Evolutionary conservation across 2,113 vertebrate species (phyloP).

Genomic region (Tragelaphus buxtoni): DNA sequence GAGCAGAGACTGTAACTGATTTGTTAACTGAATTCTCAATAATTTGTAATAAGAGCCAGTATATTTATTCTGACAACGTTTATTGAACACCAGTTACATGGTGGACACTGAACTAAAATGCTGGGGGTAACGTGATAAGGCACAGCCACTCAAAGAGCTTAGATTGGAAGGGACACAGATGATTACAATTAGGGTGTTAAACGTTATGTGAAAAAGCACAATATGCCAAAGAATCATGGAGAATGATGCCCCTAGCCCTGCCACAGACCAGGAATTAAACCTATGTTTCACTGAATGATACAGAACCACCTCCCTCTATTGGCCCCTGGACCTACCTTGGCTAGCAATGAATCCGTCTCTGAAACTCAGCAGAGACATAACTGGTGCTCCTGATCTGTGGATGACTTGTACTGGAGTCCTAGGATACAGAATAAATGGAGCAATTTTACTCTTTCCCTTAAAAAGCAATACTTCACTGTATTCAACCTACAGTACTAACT

Average conservation of each 20-base stretch:
- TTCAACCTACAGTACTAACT: neutral
- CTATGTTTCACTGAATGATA: neutral
- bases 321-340: slow-evolving; percentile 77
- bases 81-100: neutral
- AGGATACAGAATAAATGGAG: slow-evolving; percentile 16
- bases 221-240: neutral
- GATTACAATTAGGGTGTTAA: neutral
- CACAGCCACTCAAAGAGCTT: neutral
- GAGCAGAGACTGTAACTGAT: neutral
- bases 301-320: neutral
- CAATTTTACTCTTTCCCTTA: neutral
- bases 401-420: slow-evolving; percentile 81
- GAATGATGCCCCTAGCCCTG: neutral
- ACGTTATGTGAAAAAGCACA: neutral
- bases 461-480: neutral
- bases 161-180: neutral
- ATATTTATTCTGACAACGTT: neutral
- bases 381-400: slow-evolving; percentile 82
- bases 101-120: neutral
- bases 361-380: slow-evolving; percentile 78
- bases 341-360: slow-evolving; percentile 83
- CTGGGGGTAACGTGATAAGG: neutral
- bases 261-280: neutral
- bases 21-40: neutral
- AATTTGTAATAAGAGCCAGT: neutral